Base-by-base conservation (phyloP, 2,888 invertebrate species). In the Stenichneumon culpator region DNA sequence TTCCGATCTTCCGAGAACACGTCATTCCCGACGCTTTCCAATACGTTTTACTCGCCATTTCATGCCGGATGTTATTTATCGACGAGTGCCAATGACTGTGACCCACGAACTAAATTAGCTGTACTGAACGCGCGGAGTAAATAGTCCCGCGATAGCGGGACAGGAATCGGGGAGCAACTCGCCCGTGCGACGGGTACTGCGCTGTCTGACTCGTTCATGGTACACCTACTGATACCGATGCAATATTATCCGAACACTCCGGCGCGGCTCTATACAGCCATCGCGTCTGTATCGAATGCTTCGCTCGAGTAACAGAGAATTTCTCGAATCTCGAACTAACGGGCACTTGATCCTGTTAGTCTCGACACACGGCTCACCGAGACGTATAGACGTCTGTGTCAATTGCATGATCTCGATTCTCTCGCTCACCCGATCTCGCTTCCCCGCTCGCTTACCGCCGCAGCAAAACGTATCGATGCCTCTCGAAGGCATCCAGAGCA, bases 371-470 rank as follows among this genome's bases (percentile, higher is more conserved):
- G 39, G 36, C 73, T 68, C 65, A 39, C 32, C 57, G 54, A 73
- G 73, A 78, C 78, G 72, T 60, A 67, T 72, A 78, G 67, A 77
- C 52, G 72, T 57, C 57, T 78, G 77, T 82, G 78, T 83, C 82
- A 68, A 63, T n/a, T 60, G 39, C 79, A 72, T 36, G 50, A 36
- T 65, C 36, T 50, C 50, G 19, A 75, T 47, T 14, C 50, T 32
- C 47, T 63, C 50, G 25, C 60, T 74, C 44, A 16, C 44, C 44
- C 44, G 16, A 16, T 3, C 14, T 44, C 44, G 16, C 44, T 44
- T 14, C 44, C 14, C 3, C 4, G 16, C 44, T 44, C 44, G 19
- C 32, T 63, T 16, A 11, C 25, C 6, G 28, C 32, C 28, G 32
- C 60, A 32, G 16, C 28, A 16, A 63, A 63, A 63, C 60, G 32